These are phyloP conservation scores for Lasioglossum albipes DNA, from an alignment of 1,140 invertebrate species.

Conservation along the genomic window DNA sequence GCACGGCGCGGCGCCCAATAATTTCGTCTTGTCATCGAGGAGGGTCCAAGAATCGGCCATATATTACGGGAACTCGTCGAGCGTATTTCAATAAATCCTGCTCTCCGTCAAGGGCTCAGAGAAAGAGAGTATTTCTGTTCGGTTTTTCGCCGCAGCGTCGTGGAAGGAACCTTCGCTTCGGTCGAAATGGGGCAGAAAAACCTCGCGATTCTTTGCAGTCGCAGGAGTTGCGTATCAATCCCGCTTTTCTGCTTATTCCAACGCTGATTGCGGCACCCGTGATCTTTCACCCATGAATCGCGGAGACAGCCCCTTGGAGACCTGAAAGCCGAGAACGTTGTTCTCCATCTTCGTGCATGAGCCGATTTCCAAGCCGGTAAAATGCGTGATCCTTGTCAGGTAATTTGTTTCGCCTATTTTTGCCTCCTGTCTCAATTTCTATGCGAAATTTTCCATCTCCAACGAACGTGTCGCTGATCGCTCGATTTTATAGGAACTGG, in stretches of 20 bases:
- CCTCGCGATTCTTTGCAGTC: neutral
- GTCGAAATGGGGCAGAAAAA: neutral
- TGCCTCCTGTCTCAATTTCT: too few species aligned
- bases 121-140: neutral
- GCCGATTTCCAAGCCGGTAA: too few species aligned
- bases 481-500: too few species aligned
- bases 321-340: too few species aligned
- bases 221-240: neutral
- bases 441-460: too few species aligned
- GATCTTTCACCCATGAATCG: neutral
- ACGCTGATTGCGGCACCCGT: neutral
- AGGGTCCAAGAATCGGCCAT: neutral
- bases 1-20: neutral
- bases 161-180: neutral
- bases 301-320: too few species aligned
- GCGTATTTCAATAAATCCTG: neutral
- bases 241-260: neutral
- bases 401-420: too few species aligned
- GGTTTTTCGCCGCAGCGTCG: neutral
- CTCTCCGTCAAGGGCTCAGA: neutral
- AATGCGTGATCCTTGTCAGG: too few species aligned
- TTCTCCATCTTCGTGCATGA: too few species aligned
- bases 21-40: neutral
- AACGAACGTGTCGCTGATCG: too few species aligned
- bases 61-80: neutral